A percentile compares a stretch with the other conserved stretches of the same genome.
phyloP scores from a whole-genome alignment of 2,113 vertebrate species.

The Hyla sarda region DNA sequence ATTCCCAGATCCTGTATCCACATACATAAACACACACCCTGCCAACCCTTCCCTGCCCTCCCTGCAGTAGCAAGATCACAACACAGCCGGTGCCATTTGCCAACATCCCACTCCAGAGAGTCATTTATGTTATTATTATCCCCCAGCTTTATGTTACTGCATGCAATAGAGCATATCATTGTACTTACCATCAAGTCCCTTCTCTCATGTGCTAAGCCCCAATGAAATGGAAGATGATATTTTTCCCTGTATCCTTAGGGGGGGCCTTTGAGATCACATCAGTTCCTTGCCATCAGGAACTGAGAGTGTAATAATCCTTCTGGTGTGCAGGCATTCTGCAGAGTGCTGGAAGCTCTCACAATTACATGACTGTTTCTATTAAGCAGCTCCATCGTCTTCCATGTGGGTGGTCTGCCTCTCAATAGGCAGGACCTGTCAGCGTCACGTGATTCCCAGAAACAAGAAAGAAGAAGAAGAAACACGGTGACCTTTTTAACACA shows the following conservation, averaged over 20 bases:
- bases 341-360: constrained; percentile 80
- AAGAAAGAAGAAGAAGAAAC: constrained; percentile 22
- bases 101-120: constrained; percentile 63
- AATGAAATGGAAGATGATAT: constrained; percentile 47
- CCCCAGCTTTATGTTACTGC: neutral
- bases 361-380: constrained; percentile 87
- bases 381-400: constrained; percentile 83
- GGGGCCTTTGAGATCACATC: constrained; percentile 55
- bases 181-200: constrained; percentile 72
- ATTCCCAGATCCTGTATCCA: constrained; percentile 30
- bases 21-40: constrained; percentile 36
- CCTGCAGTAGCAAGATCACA: constrained; percentile 58
- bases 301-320: constrained; percentile 75
- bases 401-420: constrained; percentile 86
- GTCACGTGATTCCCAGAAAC: constrained; percentile 79
- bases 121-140: neutral
- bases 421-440: constrained; percentile 82
- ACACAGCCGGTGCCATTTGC: constrained; percentile 59
- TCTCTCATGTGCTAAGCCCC: constrained; percentile 59
- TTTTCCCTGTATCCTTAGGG: constrained; percentile 51
- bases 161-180: constrained; percentile 39
- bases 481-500: constrained; percentile 67
- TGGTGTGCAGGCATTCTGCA: constrained; percentile 76
- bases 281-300: constrained; percentile 62
- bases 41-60: constrained; percentile 52